Evolutionary conservation across 2,113 vertebrate genomes (phyloP), one percentile per base, ranked within the genome.

Genomic region (Pagrus major): DNA sequence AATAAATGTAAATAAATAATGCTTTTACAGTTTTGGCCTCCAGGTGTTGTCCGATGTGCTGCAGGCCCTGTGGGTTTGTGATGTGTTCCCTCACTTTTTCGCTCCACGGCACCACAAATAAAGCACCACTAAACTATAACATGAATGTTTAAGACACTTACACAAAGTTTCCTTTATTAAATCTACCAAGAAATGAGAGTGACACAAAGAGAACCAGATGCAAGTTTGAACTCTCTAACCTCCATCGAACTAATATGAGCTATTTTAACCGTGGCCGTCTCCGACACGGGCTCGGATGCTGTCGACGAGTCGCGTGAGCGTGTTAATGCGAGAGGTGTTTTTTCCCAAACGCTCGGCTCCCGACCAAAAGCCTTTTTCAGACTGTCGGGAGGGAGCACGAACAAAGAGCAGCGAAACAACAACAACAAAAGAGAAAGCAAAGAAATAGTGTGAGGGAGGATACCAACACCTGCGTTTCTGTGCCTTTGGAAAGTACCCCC

Each of bases 381-480:
- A 23, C 31, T 15, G 65, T 42, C 37, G 23, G 39, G 44, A 74
- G 67, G 59, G 21, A 80, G 21, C 60, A 63, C 35, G 18, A 70
- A 82, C 75, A 80, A 81, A 86, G 44, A 81, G 44, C 46, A 74
- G 68, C 39, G 81, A 46, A 76, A 85, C 37, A 81, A 81, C 46
- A 54, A 74, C n/a, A 86, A 59, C 47, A 81, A 83, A 65, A 81
- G 64, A 37, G 27, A 75, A 52, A 56, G 44, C 29, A 9, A 63
- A 78, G 61, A 65, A 71, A 66, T 33, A 61, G 59, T 25, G 25
- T 20, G 69, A 42, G 73, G 59, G 80, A 70, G 56, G 84, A 84
- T 65, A 65, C 41, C 18, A 89, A 71, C 89, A 90, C 91, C 91
- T 91, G 88, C 78, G 71, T 68, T 75, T 86, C 82, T 86, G 27